Evolutionary conservation across 2,113 vertebrate species (phyloP).

Genomic region (Elephas maximus): DNA sequence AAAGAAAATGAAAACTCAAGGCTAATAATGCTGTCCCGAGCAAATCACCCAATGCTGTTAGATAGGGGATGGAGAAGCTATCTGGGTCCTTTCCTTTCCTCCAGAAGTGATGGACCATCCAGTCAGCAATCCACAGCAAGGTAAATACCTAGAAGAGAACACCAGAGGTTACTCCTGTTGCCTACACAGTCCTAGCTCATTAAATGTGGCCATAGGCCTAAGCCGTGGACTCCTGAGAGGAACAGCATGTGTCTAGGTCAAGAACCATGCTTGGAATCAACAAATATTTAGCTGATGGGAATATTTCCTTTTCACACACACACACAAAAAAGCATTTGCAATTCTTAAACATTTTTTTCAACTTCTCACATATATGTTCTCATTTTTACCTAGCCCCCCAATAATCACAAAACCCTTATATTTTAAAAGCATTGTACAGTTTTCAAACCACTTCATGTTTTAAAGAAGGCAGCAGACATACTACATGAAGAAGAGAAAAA

Average conservation of each 20-base stretch:
- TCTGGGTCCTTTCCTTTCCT: slow-evolving; percentile 97
- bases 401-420: neutral
- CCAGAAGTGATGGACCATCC: slow-evolving; percentile 99
- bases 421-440: neutral
- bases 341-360: neutral
- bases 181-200: neutral
- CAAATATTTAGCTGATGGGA: neutral
- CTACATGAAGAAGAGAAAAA: neutral
- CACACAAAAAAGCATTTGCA: neutral
- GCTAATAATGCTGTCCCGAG: slow-evolving; percentile 97
- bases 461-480: neutral
- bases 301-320: neutral
- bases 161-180: neutral
- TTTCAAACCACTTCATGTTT: neutral
- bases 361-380: neutral
- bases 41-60: slow-evolving; percentile 96
- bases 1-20: slow-evolving; percentile 97
- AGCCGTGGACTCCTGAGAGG: neutral
- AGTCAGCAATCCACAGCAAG: slow-evolving; percentile 96
- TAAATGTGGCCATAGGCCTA: accelerated
- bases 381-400: neutral
- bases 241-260: neutral
- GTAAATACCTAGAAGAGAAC: slow-evolving; percentile 92
- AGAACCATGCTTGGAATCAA: neutral
- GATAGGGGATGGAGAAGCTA: slow-evolving; percentile 98